phyloP scores from a whole-genome alignment of 2,113 vertebrate genomes.

The Forbesichthys agassizii region DNA sequence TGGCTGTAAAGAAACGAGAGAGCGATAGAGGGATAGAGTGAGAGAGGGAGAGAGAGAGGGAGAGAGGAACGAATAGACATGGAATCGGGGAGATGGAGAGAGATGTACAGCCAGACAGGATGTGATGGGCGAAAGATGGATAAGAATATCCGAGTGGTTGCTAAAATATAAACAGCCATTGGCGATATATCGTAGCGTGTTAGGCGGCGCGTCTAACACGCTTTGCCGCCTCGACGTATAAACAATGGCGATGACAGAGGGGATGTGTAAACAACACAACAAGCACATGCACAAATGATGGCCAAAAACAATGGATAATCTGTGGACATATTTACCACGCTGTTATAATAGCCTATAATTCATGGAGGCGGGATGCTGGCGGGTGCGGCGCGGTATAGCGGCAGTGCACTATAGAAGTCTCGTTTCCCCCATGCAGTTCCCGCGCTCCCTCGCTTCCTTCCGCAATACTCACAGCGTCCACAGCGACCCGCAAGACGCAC shows the following conservation, averaged over 20 bases:
- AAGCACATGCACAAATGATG: conserved; percentile 59
- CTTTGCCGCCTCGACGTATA: conserved; percentile 40
- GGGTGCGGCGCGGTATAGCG: conserved; percentile 73
- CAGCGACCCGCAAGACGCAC: conserved; percentile 85
- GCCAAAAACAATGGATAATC: conserved; percentile 79
- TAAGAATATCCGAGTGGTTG: conserved; percentile 65
- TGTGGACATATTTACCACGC: conserved; percentile 94
- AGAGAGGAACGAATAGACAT: conserved; percentile 44
- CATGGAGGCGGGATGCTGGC: conserved; percentile 85
- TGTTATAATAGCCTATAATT: conserved; percentile 95
- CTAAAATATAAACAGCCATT: conserved; percentile 76
- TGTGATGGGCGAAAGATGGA: conserved; percentile 69
- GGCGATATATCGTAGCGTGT: conserved; percentile 48
- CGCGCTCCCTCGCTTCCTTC: conserved; percentile 50
- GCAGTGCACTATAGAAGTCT: conserved; percentile 68
- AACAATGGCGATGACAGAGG: conserved; percentile 56
- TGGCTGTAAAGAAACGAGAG: conserved; percentile 59
- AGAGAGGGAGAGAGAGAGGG: conserved; percentile 39
- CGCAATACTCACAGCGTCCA: conserved; percentile 97
- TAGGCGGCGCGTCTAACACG: conserved; percentile 8
- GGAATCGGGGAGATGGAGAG: conserved; percentile 62
- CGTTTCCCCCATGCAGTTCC: conserved; percentile 77
- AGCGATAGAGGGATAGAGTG: conserved; percentile 47
- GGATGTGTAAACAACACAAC: conserved; percentile 67
- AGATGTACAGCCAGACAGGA: conserved; percentile 62